phyloP scores from a whole-genome alignment of 1,140 invertebrate species.

The Marisa cornuarietis region DNA sequence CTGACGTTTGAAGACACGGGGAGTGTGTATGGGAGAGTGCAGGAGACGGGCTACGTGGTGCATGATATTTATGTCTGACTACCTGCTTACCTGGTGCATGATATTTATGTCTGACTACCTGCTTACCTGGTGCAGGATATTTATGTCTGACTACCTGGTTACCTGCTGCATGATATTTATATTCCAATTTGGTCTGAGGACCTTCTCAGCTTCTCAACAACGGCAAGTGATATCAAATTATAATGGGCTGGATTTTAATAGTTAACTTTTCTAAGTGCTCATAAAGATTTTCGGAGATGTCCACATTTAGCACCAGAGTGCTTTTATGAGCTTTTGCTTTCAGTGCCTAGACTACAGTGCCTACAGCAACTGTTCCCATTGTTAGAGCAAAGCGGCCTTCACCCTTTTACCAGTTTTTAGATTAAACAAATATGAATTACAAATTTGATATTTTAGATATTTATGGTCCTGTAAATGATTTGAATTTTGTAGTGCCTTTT shows the following conservation, averaged over 20 bases:
- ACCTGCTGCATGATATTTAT: constrained; percentile 25
- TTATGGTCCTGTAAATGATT: too few species aligned
- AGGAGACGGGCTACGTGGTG: background rate
- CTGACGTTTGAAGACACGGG: constrained; percentile 19
- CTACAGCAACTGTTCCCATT: background rate
- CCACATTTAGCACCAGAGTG: too few species aligned
- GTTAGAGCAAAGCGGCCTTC: too few species aligned
- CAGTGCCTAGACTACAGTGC: background rate
- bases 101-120: constrained; percentile 28
- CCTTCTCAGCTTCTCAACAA: background rate
- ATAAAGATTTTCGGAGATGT: too few species aligned
- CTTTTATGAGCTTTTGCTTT: background rate
- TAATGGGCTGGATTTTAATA: background rate
- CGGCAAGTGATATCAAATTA: background rate
- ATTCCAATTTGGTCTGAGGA: background rate
- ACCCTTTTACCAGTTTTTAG: background rate
- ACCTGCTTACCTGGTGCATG: constrained; percentile 14
- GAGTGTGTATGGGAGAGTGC: background rate
- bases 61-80: constrained; percentile 30
- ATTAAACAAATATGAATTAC: background rate
- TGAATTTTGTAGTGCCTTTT: too few species aligned
- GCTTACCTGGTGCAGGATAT: constrained; percentile 20
- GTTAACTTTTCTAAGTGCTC: background rate
- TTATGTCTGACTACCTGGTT: constrained; percentile 21
- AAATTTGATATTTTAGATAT: background rate